Base-by-base conservation (phyloP, 1,140 invertebrate species). In the Cherax destructor region DNA sequence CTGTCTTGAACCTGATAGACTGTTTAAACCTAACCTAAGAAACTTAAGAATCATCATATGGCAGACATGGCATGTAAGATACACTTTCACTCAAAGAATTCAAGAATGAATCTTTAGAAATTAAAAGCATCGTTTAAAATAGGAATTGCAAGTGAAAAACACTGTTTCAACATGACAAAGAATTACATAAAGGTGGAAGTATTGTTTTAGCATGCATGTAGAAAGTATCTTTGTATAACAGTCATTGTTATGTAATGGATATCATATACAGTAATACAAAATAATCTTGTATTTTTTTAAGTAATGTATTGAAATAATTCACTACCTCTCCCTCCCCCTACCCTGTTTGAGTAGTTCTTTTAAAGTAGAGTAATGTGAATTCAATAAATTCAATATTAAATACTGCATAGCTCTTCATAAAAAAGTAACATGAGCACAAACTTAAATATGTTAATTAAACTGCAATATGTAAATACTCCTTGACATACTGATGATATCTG, bases 401-500 rank as follows among this genome's bases (percentile, higher is more conserved):
- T 65, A 18, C 79, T 59, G 79, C 50, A 21, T 81, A 81, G 56
- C 50, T 56, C 50, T 47, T 81, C n/a, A 56, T 81, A 81, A 59
- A 65, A 65, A 59, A 81, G 79, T 81, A 52, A 24, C 18, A 52
- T 81, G 56, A 81, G 79, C 79, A 81, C 79, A 56, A 81, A 16
- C 50, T 30, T 56, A 81, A 30, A 81, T 81, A 81, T 81, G 50
- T 56, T 81, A 59, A 81, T 81, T 56, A 81, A 47, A 81, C 50
- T 81, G 79, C 56, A 59, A 52, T 81, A 81, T 81, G 50, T 85
- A 72, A 24, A 72, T 74, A 72, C 69, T 85, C 83, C 83, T 56
- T 85, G 83, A 85, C 83, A 85, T 85, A 85, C 83, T 85, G 83
- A 74, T 85, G 83, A 85, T 85, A 85, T 85, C 83, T 50, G 61